Evolutionary conservation across 2,888 invertebrate genomes (phyloP).

Genomic region (Dichetophora obliterata): DNA sequence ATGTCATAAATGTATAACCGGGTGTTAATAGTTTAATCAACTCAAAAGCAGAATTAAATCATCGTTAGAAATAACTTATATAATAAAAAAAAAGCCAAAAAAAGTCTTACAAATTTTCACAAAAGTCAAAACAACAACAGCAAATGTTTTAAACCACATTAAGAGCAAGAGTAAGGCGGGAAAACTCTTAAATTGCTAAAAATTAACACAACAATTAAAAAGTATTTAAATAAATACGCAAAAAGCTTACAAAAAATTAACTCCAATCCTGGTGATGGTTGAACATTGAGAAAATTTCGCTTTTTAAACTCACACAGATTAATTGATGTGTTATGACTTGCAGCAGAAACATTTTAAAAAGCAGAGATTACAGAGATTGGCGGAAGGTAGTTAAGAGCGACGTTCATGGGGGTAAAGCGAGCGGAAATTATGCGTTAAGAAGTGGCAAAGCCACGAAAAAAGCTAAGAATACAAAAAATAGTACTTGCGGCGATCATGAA

Average conservation of each 20-base stretch:
- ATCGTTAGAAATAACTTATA: background rate
- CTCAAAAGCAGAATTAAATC: background rate
- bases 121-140: background rate
- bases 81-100: background rate
- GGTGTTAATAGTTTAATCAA: background rate
- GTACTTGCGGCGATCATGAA: conserved; percentile 29
- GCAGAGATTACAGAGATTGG: background rate
- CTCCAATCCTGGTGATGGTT: conserved; percentile 1
- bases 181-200: conserved; percentile 2
- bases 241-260: conserved; percentile 29
- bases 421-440: background rate
- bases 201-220: conserved; percentile 26
- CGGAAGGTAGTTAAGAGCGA: background rate
- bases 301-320: conserved; percentile 13
- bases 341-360: conserved; percentile 5
- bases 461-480: background rate
- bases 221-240: conserved; percentile 19
- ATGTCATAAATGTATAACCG: background rate
- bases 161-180: background rate
- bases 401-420: background rate
- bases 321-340: conserved; percentile 28
- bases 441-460: background rate
- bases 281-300: background rate
- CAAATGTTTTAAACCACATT: background rate
- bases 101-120: background rate